Evolutionary conservation across 2,888 invertebrate species (phyloP), one percentile per base, ranked within the genome.

Genomic region (Malacosoma neustria): DNA sequence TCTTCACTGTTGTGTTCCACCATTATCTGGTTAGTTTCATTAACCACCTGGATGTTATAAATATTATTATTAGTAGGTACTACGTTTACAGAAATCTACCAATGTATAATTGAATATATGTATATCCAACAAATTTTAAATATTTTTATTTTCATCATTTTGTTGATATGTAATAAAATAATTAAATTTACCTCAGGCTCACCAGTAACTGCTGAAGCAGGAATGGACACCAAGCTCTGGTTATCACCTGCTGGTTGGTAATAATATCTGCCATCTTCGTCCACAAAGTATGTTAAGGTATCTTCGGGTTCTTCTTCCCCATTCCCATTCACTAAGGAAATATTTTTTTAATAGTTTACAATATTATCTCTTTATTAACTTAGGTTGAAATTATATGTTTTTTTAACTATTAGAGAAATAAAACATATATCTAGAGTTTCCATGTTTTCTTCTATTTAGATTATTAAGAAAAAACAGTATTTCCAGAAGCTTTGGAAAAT

Each of bases 231-330:
- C 33, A 91, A 87, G 39, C 88, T 89, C 42, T 91, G 89, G 9
- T 85, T 85, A 31, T 89, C 89, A 3, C 89, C 89, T 29, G 89
- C 88, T 1, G 91, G 89, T 70, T 94, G 94, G 60, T 92, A 93
- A 61, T 95, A 95, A 66, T 94, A 95, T 49, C 93, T 91, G 0
- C 94, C 94, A 22, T 92, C 87, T 67, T 93, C 91, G 60, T 95
- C 94, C 13, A 95, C 91, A 66, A 92, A 95, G 61, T 93, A 94
- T 1, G 93, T 92, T 4, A 92, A 91, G 0, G 61, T 66, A 5
- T 55, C 29, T 2, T 70, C 65, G 2, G 42, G 29, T 3, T 70
- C 68, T 13, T 79, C 76, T 4, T 75, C 75, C 0, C 40, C 49
- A 14, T 51, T 50, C 3, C 40, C 49, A 14, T 52, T 51, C 3